These are phyloP conservation scores for Pleuronectes platessa DNA, from an alignment of 2,113 vertebrate genomes.

Conservation along the genomic window DNA sequence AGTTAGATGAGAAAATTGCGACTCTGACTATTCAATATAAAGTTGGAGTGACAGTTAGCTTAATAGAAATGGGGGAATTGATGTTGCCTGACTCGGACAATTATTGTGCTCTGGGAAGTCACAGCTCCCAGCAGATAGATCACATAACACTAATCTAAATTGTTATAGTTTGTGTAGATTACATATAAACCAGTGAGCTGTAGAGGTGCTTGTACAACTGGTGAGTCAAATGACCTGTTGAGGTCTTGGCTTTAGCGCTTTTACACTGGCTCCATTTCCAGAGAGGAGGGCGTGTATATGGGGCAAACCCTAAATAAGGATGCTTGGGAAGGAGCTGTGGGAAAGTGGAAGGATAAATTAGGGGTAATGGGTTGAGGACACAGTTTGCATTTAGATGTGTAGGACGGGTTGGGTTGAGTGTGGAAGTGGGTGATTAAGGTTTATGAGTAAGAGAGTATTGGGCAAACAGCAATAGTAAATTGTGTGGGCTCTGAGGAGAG, in stretches of 20 bases:
- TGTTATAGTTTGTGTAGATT: neutral
- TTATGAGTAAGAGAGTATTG: slow-evolving; percentile 21
- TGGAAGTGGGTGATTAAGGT: slow-evolving; percentile 36
- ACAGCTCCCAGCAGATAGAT: neutral
- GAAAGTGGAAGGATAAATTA: slow-evolving; percentile 18
- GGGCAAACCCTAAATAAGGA: slow-evolving; percentile 24
- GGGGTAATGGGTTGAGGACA: slow-evolving; percentile 37
- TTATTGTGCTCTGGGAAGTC: neutral
- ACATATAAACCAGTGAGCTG: no score
- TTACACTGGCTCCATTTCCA: neutral
- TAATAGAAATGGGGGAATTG: neutral
- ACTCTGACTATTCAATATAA: no score
- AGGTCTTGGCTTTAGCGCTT: neutral
- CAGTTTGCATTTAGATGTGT: slow-evolving; percentile 30
- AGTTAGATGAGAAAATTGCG: neutral
- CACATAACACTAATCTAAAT: neutral
- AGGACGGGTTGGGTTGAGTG: neutral
- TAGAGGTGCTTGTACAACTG: neutral
- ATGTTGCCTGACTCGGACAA: neutral
- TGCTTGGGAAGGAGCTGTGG: slow-evolving; percentile 16
- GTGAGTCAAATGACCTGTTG: slow-evolving; percentile 40
- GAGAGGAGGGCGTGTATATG: neutral
- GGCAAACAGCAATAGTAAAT: slow-evolving; percentile 24
- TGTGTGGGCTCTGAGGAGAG: slow-evolving; percentile 16
- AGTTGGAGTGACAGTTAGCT: no score